phyloP scores from a whole-genome alignment of 1,140 invertebrate genomes.

The Trichomalopsis sarcophagae region DNA sequence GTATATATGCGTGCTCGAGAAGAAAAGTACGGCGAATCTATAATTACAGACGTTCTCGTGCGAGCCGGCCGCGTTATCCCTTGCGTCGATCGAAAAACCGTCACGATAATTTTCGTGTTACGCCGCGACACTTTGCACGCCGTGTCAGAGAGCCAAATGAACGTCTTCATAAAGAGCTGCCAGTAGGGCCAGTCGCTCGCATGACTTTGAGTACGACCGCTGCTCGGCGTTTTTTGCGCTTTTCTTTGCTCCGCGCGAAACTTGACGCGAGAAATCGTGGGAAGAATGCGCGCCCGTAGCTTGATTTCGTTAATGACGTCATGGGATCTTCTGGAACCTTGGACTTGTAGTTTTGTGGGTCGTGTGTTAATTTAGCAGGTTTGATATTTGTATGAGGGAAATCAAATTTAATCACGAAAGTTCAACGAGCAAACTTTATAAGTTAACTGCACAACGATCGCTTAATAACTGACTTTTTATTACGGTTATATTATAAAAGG shows the following conservation, averaged over 20 bases:
- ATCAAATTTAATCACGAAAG: too few relatives aligned
- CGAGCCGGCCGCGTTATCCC: background rate
- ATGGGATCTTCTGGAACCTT: too few relatives aligned
- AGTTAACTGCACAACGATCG: too few relatives aligned
- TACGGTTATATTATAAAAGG: background rate
- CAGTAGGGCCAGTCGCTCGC: background rate
- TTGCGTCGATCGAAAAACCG: slow-evolving; percentile 35
- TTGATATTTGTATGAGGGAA: too few relatives aligned
- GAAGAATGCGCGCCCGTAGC: background rate
- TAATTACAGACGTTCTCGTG: slow-evolving; percentile 31
- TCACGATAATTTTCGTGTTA: slow-evolving; percentile 46
- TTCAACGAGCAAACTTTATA: too few relatives aligned
- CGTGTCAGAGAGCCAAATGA: slow-evolving; percentile 10
- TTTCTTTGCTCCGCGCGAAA: background rate
- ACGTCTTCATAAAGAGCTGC: slow-evolving; percentile 29
- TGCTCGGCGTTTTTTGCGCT: background rate
- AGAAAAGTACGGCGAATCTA: slow-evolving; percentile 43
- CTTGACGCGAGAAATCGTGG: background rate
- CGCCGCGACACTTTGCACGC: slow-evolving; percentile 20
- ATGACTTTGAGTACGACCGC: background rate
- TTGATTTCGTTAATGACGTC: too few relatives aligned
- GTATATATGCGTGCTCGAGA: background rate
- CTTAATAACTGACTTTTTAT: too few relatives aligned
- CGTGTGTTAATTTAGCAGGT: too few relatives aligned
- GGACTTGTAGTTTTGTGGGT: too few relatives aligned